Evolutionary conservation across 2,113 vertebrate species (phyloP).

Genomic region (Hippoglossus stenolepis): DNA sequence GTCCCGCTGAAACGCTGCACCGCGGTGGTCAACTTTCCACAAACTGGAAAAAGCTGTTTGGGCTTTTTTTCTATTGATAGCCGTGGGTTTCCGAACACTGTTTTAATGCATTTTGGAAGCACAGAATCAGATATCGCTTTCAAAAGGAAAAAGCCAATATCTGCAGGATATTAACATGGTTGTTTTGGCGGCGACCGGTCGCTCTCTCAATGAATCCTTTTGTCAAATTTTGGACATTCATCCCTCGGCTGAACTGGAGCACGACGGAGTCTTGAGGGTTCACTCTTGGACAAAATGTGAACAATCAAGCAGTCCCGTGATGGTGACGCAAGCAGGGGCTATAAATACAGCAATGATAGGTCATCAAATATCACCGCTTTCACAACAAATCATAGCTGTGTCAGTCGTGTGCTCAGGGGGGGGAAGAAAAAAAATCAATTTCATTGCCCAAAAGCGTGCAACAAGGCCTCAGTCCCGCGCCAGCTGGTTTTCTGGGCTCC

Average conservation of each 20-base stretch:
- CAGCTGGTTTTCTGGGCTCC: conserved; percentile 74
- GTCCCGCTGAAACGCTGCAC: conserved; percentile 53
- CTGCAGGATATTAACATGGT: conserved; percentile 24
- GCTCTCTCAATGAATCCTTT: conserved; percentile 40
- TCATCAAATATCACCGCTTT: conserved; percentile 77
- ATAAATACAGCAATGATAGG: conserved; percentile 76
- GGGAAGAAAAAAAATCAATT: conserved; percentile 37
- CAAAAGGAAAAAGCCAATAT: conserved; percentile 12
- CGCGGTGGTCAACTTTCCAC: conserved; percentile 42
- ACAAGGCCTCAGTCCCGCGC: conserved; percentile 56
- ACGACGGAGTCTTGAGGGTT: conserved; percentile 14
- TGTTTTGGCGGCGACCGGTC: neutral
- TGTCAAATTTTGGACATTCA: conserved; percentile 28
- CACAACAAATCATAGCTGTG: conserved; percentile 76
- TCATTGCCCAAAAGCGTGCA: conserved; percentile 72
- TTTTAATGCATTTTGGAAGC: conserved; percentile 45
- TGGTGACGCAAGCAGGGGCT: conserved; percentile 67
- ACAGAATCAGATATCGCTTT: conserved; percentile 41
- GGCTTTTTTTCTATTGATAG: conserved; percentile 32
- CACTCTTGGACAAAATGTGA: conserved; percentile 50
- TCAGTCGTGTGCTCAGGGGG: conserved; percentile 43
- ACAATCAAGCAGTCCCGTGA: conserved; percentile 52
- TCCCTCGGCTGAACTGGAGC: neutral
- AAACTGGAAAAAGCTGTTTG: conserved; percentile 65
- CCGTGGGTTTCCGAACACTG: conserved; percentile 37